Percentiles rank a stretch among this genome's conserved stretches.
Evolutionary conservation across 2,113 vertebrate species (phyloP).

Genomic region (Psophia crepitans): DNA sequence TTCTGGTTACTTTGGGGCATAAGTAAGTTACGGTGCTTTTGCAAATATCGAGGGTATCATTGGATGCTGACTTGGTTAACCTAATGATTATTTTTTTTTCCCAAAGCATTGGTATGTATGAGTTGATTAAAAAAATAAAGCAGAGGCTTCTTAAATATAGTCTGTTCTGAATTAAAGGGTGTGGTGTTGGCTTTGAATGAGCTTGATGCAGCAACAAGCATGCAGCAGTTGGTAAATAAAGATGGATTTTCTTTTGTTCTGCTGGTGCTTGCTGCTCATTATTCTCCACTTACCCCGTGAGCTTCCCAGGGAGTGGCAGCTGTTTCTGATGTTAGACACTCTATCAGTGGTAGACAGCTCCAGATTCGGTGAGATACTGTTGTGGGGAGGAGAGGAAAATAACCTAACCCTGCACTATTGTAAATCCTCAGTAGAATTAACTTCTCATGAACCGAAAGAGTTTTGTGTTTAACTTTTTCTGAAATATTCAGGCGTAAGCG

Average conservation of each 20-base stretch:
- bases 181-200: slow-evolving; percentile 70
- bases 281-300: slow-evolving; percentile 85
- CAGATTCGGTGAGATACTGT: slow-evolving; percentile 74
- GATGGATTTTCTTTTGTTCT: slow-evolving; percentile 91
- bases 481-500: slow-evolving; percentile 6
- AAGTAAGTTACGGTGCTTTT: not conserved
- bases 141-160: not conserved
- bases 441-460: slow-evolving; percentile 67
- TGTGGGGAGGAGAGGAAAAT: slow-evolving; percentile 54
- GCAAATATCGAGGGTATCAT: not conserved
- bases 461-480: slow-evolving; percentile 57
- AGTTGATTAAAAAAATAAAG: slow-evolving; percentile 19
- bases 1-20: not conserved
- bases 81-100: not conserved
- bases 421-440: slow-evolving; percentile 68
- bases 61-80: slow-evolving; percentile 21
- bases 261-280: slow-evolving; percentile 83
- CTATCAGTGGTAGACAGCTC: slow-evolving; percentile 94
- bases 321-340: slow-evolving; percentile 93
- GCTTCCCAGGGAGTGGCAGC: slow-evolving; percentile 91
- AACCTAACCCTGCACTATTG: slow-evolving; percentile 54
- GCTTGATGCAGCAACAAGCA: slow-evolving; percentile 72
- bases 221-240: slow-evolving; percentile 90
- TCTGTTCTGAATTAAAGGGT: slow-evolving; percentile 57
- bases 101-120: not conserved